Conservation (phyloP, 2,888 invertebrate species). For the Amiota mariae region DNA sequence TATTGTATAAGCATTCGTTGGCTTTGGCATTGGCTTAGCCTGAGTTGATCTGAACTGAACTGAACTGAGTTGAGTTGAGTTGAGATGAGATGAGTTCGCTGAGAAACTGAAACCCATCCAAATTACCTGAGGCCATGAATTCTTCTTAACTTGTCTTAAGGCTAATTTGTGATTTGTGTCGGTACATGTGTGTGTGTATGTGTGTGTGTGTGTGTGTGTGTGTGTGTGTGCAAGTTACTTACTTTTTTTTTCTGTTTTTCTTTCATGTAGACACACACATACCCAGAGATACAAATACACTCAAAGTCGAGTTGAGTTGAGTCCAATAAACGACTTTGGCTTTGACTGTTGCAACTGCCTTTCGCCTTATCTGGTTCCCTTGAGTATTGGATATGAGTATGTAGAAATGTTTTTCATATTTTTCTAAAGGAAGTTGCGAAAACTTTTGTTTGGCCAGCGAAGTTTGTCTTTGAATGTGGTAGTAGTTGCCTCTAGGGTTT, state of each 20-base stretch:
- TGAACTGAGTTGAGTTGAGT: not conserved
- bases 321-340: slow-evolving; percentile 37
- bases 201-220: slow-evolving; percentile 49
- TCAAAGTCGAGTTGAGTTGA: not conserved
- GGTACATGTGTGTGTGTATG: slow-evolving; percentile 36
- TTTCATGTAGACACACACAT: not conserved
- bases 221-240: slow-evolving; percentile 51
- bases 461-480: slow-evolving; percentile 30
- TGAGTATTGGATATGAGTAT: slow-evolving; percentile 8
- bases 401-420: slow-evolving; percentile 28
- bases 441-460: slow-evolving; percentile 31
- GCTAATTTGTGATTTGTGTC: slow-evolving; percentile 70
- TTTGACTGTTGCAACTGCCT: slow-evolving; percentile 45
- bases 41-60: not conserved
- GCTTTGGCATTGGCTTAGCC: not conserved
- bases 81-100: slow-evolving; percentile 27
- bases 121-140: slow-evolving; percentile 65
- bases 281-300: slow-evolving; percentile 25
- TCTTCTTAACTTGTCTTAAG: slow-evolving; percentile 71
- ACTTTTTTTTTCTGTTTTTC: slow-evolving; percentile 58
- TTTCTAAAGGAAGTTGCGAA: slow-evolving; percentile 29
- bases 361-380: slow-evolving; percentile 31
- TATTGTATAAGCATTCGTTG: slow-evolving; percentile 33
- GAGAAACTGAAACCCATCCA: slow-evolving; percentile 61
- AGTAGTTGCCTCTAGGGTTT: slow-evolving; percentile 5